Evolutionary conservation across 2,113 vertebrate species (phyloP).

Genomic region (Canis aureus): DNA sequence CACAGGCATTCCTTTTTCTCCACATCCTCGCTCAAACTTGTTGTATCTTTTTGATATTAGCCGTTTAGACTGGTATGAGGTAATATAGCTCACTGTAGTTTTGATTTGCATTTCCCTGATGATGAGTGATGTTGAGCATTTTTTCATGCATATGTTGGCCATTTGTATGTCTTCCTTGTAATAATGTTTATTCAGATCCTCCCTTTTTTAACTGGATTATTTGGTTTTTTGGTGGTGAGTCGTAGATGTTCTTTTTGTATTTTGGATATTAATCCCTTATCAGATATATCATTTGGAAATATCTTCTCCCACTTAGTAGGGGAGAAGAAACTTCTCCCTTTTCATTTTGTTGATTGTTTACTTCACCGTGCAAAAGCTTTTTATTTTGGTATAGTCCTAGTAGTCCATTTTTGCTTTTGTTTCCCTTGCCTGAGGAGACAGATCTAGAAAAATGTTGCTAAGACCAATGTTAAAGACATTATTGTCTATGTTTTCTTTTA

Average conservation of each 20-base stretch:
- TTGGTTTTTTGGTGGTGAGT: neutral
- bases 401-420: neutral
- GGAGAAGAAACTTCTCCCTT: neutral
- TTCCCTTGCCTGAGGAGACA: neutral
- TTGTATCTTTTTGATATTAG: neutral
- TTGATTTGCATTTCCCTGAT: neutral
- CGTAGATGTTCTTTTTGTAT: neutral
- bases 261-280: neutral
- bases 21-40: neutral
- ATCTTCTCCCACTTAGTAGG: neutral
- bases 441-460: neutral
- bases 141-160: neutral
- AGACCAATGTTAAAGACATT: neutral
- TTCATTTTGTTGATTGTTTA: neutral
- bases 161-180: neutral
- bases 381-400: neutral
- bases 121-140: neutral
- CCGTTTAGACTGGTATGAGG: neutral
- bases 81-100: neutral
- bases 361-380: neutral
- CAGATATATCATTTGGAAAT: neutral
- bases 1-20: neutral
- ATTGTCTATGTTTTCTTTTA: neutral
- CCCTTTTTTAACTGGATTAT: neutral
- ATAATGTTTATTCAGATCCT: neutral